Evolutionary conservation across 2,113 vertebrate genomes (phyloP), one percentile per base, ranked within the genome.

Genomic region (Vicugna pacos): DNA sequence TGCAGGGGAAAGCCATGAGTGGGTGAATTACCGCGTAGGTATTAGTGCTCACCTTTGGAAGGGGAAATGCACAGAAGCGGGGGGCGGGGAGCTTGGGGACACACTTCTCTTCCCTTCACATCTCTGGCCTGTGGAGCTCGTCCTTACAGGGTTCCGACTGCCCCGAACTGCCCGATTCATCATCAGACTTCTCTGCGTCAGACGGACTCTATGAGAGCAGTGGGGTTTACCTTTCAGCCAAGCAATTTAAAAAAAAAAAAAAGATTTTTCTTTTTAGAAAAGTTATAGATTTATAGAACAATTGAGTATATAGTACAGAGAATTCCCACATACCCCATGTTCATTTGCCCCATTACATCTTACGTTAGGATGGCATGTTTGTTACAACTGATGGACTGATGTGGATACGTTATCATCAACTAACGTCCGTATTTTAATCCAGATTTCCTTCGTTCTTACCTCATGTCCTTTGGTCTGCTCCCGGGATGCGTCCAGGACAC

Each of bases 91-190:
- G 20, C 17, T 65, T 54, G 4, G 32, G 42, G 35, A 60, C 10
- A 17, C 3, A 22, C 48, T 35, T 70, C 75, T 77, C 13, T 17
- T 32, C 54, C 76, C 42, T 42, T 42, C n/a, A 42, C 5, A 16
- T 4, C 4, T 42, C 35, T 22, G 3, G 64, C 30, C 30, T 22
- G 46, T 0, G 5, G 5, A 2, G 17, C 1, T 69, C 32, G 0
- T 16, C 12, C n/a, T 22, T 8, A 72, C 11, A 46, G 81, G 26
- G 4, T 60, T 46, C 69, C 17, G 17, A 4, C 20, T 2, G 20
- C 46, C 19, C 62, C 46, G 70, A 73, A n/a, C 32, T 60, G 32
- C 32, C 22, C 6, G 0, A 2, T 52, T 85, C 8, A 1, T 50
- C 24, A 6, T 38, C 56, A 72, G 67, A 54, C 62, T 90, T 85